Conservation (phyloP, 2,113 vertebrate genomes). For the Lophotis ruficrista region DNA sequence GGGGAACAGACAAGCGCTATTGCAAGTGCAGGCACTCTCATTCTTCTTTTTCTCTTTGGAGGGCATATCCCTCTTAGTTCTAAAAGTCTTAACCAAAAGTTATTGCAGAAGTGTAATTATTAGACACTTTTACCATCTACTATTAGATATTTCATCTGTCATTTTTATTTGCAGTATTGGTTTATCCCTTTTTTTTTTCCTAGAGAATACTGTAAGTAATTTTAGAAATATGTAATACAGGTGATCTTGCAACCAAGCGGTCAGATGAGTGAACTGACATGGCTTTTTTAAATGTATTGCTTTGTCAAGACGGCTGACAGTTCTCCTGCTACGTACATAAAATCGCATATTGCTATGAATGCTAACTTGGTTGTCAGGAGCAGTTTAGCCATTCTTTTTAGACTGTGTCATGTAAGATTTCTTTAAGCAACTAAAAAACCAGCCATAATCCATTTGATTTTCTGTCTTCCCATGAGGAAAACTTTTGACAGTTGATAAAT, state of each 20-base stretch:
- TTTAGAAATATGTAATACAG: background rate
- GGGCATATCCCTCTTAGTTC: background rate
- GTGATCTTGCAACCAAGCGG: conserved; percentile 62
- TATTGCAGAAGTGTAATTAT: background rate
- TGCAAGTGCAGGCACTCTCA: background rate
- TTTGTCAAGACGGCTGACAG: conserved; percentile 63
- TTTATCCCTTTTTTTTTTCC: background rate
- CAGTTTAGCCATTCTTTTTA: conserved; percentile 79
- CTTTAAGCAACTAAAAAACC: conserved; percentile 86
- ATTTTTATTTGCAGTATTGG: background rate
- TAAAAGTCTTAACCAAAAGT: background rate
- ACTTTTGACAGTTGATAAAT: conserved; percentile 95
- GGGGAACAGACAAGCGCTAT: background rate
- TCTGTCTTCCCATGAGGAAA: conserved; percentile 90
- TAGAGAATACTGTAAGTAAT: background rate
- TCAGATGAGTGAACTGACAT: conserved; percentile 66
- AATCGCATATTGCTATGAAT: conserved; percentile 71
- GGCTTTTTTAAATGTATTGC: conserved; percentile 63
- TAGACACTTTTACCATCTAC: background rate
- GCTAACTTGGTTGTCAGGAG: conserved; percentile 74
- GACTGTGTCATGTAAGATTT: conserved; percentile 86
- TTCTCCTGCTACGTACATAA: conserved; percentile 63
- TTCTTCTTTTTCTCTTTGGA: background rate
- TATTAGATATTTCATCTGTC: background rate
- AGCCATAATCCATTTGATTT: conserved; percentile 92